These are phyloP conservation scores for Crocodylus rhombifer DNA, from an alignment of 2,797 vertebrate genomes.

Conservation along the genomic window DNA sequence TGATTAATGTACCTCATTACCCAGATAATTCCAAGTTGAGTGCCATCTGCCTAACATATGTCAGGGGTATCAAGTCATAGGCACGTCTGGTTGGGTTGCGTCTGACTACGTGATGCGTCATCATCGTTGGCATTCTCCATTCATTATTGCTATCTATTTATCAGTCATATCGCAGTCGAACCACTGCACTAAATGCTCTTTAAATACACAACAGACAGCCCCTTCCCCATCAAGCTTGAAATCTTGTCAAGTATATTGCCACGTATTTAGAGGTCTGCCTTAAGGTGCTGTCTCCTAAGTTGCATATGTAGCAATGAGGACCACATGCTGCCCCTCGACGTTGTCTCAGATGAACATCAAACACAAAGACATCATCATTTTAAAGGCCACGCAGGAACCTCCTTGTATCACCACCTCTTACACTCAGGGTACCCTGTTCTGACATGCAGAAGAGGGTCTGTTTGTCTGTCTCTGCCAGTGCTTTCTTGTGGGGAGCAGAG, in stretches of 20 bases:
- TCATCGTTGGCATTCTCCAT: background rate
- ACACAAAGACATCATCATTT: background rate
- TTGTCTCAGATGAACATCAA: background rate
- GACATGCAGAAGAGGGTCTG: background rate
- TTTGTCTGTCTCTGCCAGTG: background rate
- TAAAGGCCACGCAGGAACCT: background rate
- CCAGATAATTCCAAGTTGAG: background rate
- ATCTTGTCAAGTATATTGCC: background rate
- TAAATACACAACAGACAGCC: fast-evolving
- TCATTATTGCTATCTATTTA: fast-evolving
- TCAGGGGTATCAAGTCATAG: fast-evolving
- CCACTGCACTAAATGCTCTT: background rate
- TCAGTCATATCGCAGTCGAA: background rate
- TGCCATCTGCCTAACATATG: background rate
- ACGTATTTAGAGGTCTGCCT: background rate
- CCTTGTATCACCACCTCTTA: background rate
- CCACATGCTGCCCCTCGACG: background rate
- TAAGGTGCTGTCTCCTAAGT: background rate
- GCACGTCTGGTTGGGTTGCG: fast-evolving
- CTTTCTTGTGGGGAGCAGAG: background rate
- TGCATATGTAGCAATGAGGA: background rate
- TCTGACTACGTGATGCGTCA: background rate
- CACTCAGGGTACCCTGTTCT: background rate
- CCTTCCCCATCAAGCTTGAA: fast-evolving
- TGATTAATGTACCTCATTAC: background rate